phyloP scores from a whole-genome alignment of 2,113 vertebrate genomes.

The Pyxicephalus adspersus region DNA sequence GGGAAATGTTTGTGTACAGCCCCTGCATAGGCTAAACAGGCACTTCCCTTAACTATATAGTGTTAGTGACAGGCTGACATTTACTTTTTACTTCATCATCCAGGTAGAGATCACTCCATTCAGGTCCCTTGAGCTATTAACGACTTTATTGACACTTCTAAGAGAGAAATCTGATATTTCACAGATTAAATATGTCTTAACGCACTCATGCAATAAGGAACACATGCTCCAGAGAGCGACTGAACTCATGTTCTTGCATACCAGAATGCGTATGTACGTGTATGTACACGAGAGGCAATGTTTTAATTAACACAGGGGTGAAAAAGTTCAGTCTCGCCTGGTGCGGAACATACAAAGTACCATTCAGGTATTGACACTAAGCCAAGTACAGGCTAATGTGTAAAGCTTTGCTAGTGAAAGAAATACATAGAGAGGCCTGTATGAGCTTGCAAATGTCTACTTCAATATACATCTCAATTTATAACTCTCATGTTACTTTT shows the following conservation, averaged over 20 bases:
- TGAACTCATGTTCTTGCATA: slow-evolving; percentile 14
- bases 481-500: slow-evolving; percentile 38
- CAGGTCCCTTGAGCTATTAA: slow-evolving; percentile 25
- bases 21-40: not conserved
- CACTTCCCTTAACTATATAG: not conserved
- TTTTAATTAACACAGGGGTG: slow-evolving; percentile 53
- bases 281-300: slow-evolving; percentile 48
- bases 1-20: not conserved
- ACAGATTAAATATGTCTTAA: slow-evolving; percentile 26
- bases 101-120: not conserved
- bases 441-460: slow-evolving; percentile 48
- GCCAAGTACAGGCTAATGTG: slow-evolving; percentile 49
- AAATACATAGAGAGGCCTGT: slow-evolving; percentile 48
- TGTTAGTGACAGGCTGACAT: not conserved
- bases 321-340: slow-evolving; percentile 50
- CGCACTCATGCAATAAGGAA: not conserved
- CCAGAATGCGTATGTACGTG: slow-evolving; percentile 38
- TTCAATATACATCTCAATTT: slow-evolving; percentile 14
- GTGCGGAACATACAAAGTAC: slow-evolving; percentile 22
- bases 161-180: slow-evolving; percentile 37
- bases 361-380: slow-evolving; percentile 48
- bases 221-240: not conserved
- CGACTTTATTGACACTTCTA: slow-evolving; percentile 6
- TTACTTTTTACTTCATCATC: not conserved
- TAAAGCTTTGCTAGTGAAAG: slow-evolving; percentile 22